Conservation (phyloP, 2,888 invertebrate species). For the Dinocampus coccinellae region DNA sequence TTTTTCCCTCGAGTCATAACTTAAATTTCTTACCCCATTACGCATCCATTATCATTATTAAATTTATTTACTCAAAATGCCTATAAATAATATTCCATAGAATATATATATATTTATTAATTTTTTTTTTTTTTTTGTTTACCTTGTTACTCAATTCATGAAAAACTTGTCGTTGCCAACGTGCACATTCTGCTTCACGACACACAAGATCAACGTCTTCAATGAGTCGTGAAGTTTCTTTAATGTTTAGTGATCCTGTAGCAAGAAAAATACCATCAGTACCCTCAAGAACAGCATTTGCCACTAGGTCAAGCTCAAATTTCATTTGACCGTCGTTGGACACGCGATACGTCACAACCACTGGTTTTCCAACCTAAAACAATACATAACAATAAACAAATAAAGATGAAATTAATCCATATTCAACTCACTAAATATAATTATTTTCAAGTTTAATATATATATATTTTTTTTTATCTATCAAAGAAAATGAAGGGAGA, state of each 20-base stretch:
- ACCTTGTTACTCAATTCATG: conserved; percentile 59
- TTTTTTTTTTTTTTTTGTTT: background rate
- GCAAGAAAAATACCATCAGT: conserved; percentile 79
- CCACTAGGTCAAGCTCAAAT: conserved; percentile 79
- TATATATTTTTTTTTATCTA: too few species aligned
- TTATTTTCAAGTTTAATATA: too few species aligned
- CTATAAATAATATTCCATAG: background rate
- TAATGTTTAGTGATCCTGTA: conserved; percentile 79
- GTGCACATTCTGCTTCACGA: conserved; percentile 79
- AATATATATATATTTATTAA: background rate
- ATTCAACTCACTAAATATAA: too few species aligned
- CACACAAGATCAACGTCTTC: conserved; percentile 71
- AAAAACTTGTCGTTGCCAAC: conserved; percentile 72
- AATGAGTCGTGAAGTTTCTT: conserved; percentile 73
- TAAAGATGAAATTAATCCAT: too few species aligned
- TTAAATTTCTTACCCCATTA: background rate
- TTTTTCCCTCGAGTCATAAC: background rate
- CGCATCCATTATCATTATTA: background rate
- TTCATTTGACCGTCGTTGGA: conserved; percentile 73
- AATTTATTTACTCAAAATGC: background rate
- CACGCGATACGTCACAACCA: conserved; percentile 74
- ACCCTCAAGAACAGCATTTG: conserved; percentile 82
- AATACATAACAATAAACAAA: background rate
- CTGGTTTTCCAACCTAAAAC: conserved; percentile 73
- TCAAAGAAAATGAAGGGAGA: too few species aligned